Percentiles rank a stretch among this genome's conserved stretches.
Evolutionary conservation across 2,113 vertebrate genomes (phyloP).

Genomic region (Prunella himalayana): DNA sequence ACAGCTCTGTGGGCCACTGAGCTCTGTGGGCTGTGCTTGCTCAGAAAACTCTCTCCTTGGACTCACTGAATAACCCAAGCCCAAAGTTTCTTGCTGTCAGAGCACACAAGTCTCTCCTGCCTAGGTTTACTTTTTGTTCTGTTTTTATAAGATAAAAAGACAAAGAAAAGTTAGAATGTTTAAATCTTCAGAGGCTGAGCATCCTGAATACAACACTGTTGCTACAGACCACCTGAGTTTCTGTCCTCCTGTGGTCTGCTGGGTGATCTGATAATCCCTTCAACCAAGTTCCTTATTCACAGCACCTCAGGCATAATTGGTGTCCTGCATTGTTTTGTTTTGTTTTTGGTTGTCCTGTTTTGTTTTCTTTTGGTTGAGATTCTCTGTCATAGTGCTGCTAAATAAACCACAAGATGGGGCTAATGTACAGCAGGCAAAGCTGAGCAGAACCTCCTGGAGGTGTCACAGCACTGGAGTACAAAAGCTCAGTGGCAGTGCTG

Average conservation of each 20-base stretch:
- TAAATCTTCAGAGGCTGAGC: neutral
- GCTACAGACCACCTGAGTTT: neutral
- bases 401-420: constrained; percentile 54
- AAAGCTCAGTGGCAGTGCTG: neutral
- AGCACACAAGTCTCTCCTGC: neutral
- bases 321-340: neutral
- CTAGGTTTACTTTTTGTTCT: neutral
- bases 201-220: neutral
- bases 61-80: neutral
- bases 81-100: neutral
- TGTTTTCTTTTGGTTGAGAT: neutral
- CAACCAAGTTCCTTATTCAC: neutral
- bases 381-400: neutral
- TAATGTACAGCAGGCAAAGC: neutral
- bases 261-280: neutral
- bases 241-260: neutral
- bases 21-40: neutral
- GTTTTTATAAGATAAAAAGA: neutral
- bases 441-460: neutral
- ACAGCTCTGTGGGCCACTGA: neutral
- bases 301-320: neutral
- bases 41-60: neutral
- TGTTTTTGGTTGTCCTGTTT: neutral
- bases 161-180: neutral
- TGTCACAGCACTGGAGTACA: neutral